phyloP scores from a whole-genome alignment of 2,113 vertebrate genomes.

The Cricetomys ansorgei region DNA sequence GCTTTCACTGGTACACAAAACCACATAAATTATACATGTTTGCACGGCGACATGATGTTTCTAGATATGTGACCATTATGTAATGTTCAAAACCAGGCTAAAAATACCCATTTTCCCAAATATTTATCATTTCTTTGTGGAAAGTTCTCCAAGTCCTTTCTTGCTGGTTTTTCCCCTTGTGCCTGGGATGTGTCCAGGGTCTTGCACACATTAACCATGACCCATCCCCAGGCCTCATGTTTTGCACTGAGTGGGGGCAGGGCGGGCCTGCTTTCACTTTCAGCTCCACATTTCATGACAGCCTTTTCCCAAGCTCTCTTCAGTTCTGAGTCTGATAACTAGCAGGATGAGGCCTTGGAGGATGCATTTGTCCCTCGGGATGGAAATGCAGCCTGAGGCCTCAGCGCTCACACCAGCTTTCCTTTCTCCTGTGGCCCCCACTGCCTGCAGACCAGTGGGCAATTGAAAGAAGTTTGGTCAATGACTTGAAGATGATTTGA shows the following conservation, averaged over 20 bases:
- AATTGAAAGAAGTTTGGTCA: neutral
- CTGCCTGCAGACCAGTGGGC: neutral
- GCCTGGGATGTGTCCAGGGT: neutral
- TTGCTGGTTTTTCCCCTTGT: neutral
- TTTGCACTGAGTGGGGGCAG: neutral
- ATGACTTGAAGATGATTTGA: neutral
- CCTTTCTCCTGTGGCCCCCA: neutral
- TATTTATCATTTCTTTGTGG: neutral
- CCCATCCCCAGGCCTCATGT: neutral
- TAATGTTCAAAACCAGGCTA: neutral
- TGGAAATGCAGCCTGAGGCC: neutral
- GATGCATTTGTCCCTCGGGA: neutral
- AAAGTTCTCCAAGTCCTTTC: neutral
- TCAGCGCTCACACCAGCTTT: neutral
- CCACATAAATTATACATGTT: neutral
- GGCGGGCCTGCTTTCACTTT: neutral
- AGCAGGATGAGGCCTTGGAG: neutral
- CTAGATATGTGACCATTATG: neutral
- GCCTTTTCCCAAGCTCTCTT: neutral
- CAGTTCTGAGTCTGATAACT: neutral
- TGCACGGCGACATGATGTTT: neutral
- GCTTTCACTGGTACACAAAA: neutral
- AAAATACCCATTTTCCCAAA: neutral
- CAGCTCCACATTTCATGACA: constrained; percentile 14
- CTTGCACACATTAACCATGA: neutral